Evolutionary conservation across 2,888 invertebrate genomes (phyloP), one percentile per base, ranked within the genome.

Genomic region (Sicus ferrugineus): DNA sequence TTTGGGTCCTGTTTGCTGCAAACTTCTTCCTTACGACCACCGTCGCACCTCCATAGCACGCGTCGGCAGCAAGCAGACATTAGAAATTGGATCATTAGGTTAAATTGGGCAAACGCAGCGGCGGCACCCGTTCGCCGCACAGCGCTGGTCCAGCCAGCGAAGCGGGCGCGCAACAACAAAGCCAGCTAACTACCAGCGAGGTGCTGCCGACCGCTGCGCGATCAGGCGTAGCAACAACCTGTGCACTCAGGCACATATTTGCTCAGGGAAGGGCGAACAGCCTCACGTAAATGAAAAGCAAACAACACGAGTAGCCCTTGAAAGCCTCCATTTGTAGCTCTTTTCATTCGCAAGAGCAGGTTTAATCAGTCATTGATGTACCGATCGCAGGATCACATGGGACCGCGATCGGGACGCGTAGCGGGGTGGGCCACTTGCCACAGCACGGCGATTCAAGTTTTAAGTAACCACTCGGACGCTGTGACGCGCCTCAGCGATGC

Each of bases 21-120:
- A 38, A 7, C 14, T 38, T 38, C 9, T 38, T 14, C 9, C 38
- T 38, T 38, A 21, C 63, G 73, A 71, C 73, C 71, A 73, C 69
- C 73, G 16, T n/a, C 48, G 21, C 28, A n/a, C 14, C n/a, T 46
- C 34, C 21, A 62, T 77, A 77, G 67, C 69, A 38, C 70, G 67
- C 56, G 67, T 63, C 70, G 70, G 69, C 73, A 75, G 74, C 75
- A n/a, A n/a, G 74, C 79, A 80, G 80, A 79, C 79, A 80, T 80
- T 80, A 81, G 81, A 81, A 78, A n/a, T n/a, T n/a, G 79, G 77
- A 75, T 80, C 80, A 80, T 80, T 80, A 81, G 80, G 19, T 74
- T 80, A 78, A 80, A 80, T 80, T 81, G 80, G 78, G 69, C 64
- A 69, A 68, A 42, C 21, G 56, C 73, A 68, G 61, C 56, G 61